Evolutionary conservation across 2,113 vertebrate species (phyloP).

Genomic region (Sapayoa aenigma): DNA sequence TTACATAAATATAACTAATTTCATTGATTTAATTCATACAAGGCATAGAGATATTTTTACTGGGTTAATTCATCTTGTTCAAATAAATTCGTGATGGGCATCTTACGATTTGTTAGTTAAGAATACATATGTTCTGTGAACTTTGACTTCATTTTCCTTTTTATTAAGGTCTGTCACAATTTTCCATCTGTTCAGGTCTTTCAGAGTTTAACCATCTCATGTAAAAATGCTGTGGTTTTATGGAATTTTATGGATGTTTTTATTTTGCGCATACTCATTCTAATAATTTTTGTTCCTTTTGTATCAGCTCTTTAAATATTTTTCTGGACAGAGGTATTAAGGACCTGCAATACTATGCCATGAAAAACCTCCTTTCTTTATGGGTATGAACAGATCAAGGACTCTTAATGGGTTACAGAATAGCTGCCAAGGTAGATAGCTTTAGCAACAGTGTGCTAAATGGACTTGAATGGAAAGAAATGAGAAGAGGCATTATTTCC

Average conservation of each 20-base stretch:
- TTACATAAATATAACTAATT: neutral
- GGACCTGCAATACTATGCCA: neutral
- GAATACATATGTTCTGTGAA: conserved; percentile 6
- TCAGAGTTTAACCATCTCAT: neutral
- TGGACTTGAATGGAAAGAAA: conserved; percentile 53
- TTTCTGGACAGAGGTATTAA: conserved; percentile 13
- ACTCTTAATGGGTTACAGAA: conserved; percentile 56
- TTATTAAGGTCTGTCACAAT: neutral
- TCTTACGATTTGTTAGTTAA: conserved; percentile 47
- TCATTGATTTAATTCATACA: conserved; percentile 23
- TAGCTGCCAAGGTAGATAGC: conserved; percentile 56
- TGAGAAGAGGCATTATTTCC: conserved; percentile 53
- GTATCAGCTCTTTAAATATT: neutral
- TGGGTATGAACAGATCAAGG: conserved; percentile 43
- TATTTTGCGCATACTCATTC: neutral
- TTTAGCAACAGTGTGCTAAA: conserved; percentile 56
- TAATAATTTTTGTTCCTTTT: neutral
- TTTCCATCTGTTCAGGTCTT: neutral
- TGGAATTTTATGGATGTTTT: neutral
- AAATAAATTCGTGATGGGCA: conserved; percentile 5
- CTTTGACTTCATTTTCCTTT: neutral
- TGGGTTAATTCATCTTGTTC: conserved; percentile 15
- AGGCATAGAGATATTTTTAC: conserved; percentile 17
- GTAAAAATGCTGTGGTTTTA: neutral
- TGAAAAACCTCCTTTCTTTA: neutral